Evolutionary conservation across 2,888 invertebrate genomes (phyloP), one percentile per base, ranked within the genome.

Genomic region (Clunio marinus): DNA sequence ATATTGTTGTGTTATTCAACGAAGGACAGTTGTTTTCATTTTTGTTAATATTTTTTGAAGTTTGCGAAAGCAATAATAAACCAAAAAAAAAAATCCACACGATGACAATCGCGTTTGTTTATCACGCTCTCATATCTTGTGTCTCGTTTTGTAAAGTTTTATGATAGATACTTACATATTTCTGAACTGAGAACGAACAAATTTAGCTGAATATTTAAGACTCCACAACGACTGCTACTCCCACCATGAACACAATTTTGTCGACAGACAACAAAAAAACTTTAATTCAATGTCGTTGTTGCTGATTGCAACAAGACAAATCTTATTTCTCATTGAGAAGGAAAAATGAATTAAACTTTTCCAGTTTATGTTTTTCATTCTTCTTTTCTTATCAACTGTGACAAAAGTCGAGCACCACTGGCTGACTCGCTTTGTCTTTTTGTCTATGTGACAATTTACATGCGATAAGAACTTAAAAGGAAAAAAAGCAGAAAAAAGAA

Each of bases 51-150:
- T 8, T 32, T 32, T 32, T 32, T 5, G 10, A 32, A 10, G 32
- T 32, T 45, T 45, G 45, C 45, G 13, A 13, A n/a, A 13, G 45
- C 13, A 13, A 32, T 5, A 32, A 32, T 8, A 32, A 32, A 32
- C 32, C 32, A 45, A 45, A 45, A 45, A n/a, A 4, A 45, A 10
- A 32, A 32, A 7, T 32, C 45, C 13, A 45, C 45, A 45, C 45
- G 32, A 59, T 59, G 59, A 59, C 59, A 59, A 59, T 59, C 59
- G 59, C 20, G 46, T 55, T 59, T 59, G 59, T 57, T 24, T 13
- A 57, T 55, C 2, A 22, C n/a, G n/a, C 32, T 32, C 32, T 32
- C 8, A 32, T 8, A 32, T 32, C 32, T 32, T 8, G 32, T n/a
- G n/a, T 32, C 32, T 32, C 32, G 32, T 32, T 32, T 32, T 32